Evolutionary conservation across 1,140 invertebrate species (phyloP).

Genomic region (Bombyx mori): DNA sequence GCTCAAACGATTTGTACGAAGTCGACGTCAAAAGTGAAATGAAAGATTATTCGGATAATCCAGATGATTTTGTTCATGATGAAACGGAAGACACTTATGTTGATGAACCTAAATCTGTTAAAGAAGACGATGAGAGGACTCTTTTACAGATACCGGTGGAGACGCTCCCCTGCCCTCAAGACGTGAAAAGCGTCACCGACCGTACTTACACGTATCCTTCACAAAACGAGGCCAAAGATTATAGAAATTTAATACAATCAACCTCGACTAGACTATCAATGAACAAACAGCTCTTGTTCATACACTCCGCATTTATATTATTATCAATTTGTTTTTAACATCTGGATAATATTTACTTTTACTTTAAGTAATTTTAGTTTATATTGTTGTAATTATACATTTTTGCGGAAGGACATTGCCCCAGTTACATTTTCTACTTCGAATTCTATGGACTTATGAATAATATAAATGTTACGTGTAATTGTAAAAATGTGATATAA

Average conservation of each 20-base stretch:
- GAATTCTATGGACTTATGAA: slow-evolving; percentile 11
- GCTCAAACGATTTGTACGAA: slow-evolving; percentile 42
- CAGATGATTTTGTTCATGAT: slow-evolving; percentile 46
- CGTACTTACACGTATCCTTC: slow-evolving; percentile 71
- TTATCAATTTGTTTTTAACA: too few relatives aligned
- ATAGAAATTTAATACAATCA: slow-evolving; percentile 58
- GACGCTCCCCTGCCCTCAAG: slow-evolving; percentile 77
- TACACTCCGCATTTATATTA: too few relatives aligned
- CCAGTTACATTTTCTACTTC: neutral
- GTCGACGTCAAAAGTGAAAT: slow-evolving; percentile 37
- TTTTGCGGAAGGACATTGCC: too few relatives aligned
- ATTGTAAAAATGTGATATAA: slow-evolving; percentile 22
- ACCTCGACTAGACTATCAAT: slow-evolving; percentile 3
- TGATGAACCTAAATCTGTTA: slow-evolving; percentile 49
- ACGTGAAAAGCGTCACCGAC: slow-evolving; percentile 73
- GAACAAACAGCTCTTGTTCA: neutral
- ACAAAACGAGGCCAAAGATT: slow-evolving; percentile 67
- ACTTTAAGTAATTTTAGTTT: too few relatives aligned
- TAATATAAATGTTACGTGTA: slow-evolving; percentile 14
- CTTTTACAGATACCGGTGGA: slow-evolving; percentile 77
- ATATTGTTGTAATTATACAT: too few relatives aligned
- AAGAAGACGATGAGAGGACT: slow-evolving; percentile 50
- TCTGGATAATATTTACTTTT: too few relatives aligned
- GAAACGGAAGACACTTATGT: slow-evolving; percentile 51
- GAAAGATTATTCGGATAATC: slow-evolving; percentile 34